A percentile compares a stretch with the other conserved stretches of the same genome.
Conservation (phyloP, 2,113 vertebrate species). For the Microcebus murinus region DNA sequence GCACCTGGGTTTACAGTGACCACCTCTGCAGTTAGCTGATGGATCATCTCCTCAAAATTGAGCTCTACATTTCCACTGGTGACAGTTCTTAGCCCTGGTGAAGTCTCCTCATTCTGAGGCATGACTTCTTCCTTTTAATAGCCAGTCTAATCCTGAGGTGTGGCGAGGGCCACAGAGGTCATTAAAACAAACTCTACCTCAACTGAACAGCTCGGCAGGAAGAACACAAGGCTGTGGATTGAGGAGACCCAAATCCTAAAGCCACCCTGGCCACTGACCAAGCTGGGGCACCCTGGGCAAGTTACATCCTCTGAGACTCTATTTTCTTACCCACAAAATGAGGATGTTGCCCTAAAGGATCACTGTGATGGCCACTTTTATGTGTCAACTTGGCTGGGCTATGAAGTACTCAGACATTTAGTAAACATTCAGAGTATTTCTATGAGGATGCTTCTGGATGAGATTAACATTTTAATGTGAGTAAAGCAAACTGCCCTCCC, state of each 20-base stretch:
- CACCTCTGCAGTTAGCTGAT: not conserved
- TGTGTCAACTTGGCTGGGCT: not conserved
- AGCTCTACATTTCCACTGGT: not conserved
- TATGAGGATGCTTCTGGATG: not conserved
- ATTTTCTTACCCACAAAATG: not conserved
- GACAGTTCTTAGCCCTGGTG: not conserved
- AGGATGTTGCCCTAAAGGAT: not conserved
- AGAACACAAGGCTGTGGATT: not conserved
- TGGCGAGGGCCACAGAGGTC: not conserved
- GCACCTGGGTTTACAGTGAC: not conserved
- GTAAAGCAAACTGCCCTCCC: not conserved
- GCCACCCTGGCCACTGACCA: not conserved
- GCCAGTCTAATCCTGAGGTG: not conserved
- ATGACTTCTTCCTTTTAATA: not conserved
- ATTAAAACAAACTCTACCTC: not conserved
- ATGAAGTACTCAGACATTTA: not conserved
- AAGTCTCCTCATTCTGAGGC: not conserved
- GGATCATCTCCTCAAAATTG: not conserved
- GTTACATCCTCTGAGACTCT: not conserved
- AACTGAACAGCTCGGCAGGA: not conserved
- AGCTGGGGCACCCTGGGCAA: not conserved
- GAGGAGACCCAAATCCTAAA: not conserved
- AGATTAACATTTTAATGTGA: not conserved
- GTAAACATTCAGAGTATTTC: not conserved
- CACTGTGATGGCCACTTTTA: not conserved